Evolutionary conservation across 2,888 invertebrate species (phyloP).

Genomic region (Epinotia demarniana): DNA sequence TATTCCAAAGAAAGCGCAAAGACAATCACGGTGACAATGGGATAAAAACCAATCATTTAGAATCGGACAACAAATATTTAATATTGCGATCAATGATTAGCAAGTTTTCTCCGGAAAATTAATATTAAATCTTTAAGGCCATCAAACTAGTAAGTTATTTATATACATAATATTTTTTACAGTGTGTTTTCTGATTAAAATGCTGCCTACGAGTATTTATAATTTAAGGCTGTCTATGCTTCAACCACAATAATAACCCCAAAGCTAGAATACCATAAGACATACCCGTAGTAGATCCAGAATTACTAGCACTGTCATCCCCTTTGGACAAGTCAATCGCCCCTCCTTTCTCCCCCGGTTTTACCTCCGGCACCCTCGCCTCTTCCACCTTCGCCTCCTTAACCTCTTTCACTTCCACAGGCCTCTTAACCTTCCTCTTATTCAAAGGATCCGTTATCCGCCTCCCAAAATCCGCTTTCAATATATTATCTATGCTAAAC

Average conservation of each 20-base stretch:
- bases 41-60: too few species aligned
- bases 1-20: too few species aligned
- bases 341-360: conserved; percentile 69
- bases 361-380: conserved; percentile 74
- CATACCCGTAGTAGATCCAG: conserved; percentile 79
- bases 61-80: too few species aligned
- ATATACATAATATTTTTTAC: too few species aligned
- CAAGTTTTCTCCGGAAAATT: too few species aligned
- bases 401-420: conserved; percentile 65
- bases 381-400: conserved; percentile 67
- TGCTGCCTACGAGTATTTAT: too few species aligned
- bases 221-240: too few species aligned
- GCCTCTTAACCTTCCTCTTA: conserved; percentile 81
- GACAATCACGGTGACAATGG: too few species aligned
- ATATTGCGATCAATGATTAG: too few species aligned
- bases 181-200: too few species aligned
- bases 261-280: background rate
- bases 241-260: background rate
- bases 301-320: conserved; percentile 76
- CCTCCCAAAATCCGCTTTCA: conserved; percentile 93
- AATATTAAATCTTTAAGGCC: too few species aligned
- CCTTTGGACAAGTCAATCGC: conserved; percentile 78
- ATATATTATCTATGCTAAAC: conserved; percentile 94
- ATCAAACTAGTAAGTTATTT: too few species aligned
- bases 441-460: conserved; percentile 88